Percentiles rank a stretch among this genome's conserved stretches.
Conservation (phyloP, 2,888 invertebrate genomes). For the Harpalus rufipes region DNA sequence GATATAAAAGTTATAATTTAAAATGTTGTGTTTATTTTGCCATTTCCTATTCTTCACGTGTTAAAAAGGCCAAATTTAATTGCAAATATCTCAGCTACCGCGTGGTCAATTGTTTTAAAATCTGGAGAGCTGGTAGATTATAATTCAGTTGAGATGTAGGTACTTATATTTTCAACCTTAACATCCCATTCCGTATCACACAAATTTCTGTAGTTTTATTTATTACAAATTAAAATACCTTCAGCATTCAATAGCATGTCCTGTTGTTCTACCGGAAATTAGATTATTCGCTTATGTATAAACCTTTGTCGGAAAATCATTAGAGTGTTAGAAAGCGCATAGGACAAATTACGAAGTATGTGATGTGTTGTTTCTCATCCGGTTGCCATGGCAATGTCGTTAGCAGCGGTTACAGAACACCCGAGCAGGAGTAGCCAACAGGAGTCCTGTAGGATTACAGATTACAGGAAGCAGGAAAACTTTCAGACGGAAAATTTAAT, state of each 20-base stretch:
- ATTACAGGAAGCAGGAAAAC: slow-evolving; percentile 13
- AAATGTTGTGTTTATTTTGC: no score
- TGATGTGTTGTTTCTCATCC: background rate
- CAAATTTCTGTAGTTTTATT: background rate
- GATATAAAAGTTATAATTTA: no score
- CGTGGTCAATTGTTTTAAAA: no score
- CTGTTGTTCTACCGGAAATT: background rate
- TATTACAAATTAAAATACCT: background rate
- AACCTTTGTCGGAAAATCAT: background rate
- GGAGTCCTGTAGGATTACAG: slow-evolving; percentile 4
- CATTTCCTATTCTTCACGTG: no score
- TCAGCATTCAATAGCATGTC: background rate
- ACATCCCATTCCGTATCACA: background rate
- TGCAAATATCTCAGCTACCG: no score
- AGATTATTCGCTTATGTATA: background rate
- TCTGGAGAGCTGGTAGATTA: no score
- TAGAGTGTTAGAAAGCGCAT: background rate
- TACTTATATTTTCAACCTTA: no score
- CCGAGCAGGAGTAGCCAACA: background rate
- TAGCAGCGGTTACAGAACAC: slow-evolving; percentile 9
- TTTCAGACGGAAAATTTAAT: slow-evolving; percentile 21
- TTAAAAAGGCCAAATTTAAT: no score
- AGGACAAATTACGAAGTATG: background rate
- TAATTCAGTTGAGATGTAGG: no score
- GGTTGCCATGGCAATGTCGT: slow-evolving; percentile 39